Evolutionary conservation across 2,113 vertebrate species (phyloP).

Genomic region (Eulemur rufifrons): DNA sequence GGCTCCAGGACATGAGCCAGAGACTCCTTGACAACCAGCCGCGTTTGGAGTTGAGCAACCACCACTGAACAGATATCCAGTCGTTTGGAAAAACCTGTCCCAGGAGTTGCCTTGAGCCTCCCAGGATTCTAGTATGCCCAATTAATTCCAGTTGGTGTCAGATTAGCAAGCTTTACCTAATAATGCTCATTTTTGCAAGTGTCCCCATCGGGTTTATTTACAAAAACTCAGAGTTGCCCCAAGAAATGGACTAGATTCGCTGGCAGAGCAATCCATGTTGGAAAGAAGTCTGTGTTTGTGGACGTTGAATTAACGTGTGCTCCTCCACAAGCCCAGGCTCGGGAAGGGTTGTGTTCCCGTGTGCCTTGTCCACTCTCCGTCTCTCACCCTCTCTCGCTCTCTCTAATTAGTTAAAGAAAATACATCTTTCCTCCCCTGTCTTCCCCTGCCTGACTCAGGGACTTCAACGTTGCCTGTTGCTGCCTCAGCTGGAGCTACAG

Average conservation of each 20-base stretch:
- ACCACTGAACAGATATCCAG: not conserved
- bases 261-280: not conserved
- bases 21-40: not conserved
- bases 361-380: not conserved
- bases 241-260: not conserved
- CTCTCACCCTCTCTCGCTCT: not conserved
- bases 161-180: not conserved
- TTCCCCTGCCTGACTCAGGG: not conserved
- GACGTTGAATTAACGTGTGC: not conserved
- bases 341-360: not conserved
- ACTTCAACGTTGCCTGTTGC: accelerated
- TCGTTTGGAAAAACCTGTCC: not conserved
- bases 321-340: not conserved
- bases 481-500: not conserved
- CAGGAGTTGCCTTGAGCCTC: not conserved
- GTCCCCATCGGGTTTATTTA: not conserved
- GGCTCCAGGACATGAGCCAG: not conserved
- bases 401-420: not conserved
- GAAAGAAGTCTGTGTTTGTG: not conserved
- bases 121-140: not conserved
- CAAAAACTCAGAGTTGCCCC: not conserved
- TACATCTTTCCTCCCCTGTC: not conserved
- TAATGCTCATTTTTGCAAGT: not conserved
- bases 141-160: not conserved
- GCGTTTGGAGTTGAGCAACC: not conserved